phyloP scores from a whole-genome alignment of 2,113 vertebrate species.

The Mustela lutreola region DNA sequence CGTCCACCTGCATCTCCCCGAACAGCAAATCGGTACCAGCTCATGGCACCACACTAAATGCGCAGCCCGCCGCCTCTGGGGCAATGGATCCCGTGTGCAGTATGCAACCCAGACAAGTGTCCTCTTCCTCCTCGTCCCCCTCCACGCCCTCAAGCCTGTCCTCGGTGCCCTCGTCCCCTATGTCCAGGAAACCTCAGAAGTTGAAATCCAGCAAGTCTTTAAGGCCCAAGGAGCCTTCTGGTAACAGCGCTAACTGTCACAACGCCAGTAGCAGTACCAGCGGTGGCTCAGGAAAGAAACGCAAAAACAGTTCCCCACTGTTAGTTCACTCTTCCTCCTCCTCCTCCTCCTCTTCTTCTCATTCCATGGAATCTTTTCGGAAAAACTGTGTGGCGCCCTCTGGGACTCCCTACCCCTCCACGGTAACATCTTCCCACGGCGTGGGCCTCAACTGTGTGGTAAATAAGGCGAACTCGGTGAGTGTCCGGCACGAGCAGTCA shows the following conservation, averaged over 20 bases:
- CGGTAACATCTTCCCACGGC: conserved; percentile 91
- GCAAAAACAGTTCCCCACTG: conserved; percentile 94
- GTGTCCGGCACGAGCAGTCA: conserved; percentile 93
- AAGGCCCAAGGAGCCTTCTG: conserved; percentile 93
- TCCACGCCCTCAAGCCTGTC: conserved; percentile 97
- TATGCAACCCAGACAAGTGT: conserved; percentile 96
- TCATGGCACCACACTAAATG: conserved; percentile 97
- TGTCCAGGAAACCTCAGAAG: conserved; percentile 96
- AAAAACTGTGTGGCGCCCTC: conserved; percentile 96
- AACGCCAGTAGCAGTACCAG: conserved; percentile 89
- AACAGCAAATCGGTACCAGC: conserved; percentile 92
- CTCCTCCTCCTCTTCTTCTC: conserved; percentile 84
- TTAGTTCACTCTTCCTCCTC: conserved; percentile 86
- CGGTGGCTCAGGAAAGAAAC: conserved; percentile 96
- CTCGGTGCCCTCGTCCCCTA: conserved; percentile 93
- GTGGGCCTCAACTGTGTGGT: conserved; percentile 94
- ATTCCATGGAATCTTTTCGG: conserved; percentile 94
- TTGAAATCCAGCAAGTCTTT: conserved; percentile 94
- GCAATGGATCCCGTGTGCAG: conserved; percentile 94
- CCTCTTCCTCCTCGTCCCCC: conserved; percentile 96
- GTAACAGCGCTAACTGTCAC: conserved; percentile 90
- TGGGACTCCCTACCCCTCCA: conserved; percentile 92
- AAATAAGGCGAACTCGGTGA: conserved; percentile 92
- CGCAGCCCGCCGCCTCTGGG: conserved; percentile 92
- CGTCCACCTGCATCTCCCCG: conserved; percentile 92